Conservation (phyloP, 2,888 invertebrate species). For the Branchellion lobata region DNA sequence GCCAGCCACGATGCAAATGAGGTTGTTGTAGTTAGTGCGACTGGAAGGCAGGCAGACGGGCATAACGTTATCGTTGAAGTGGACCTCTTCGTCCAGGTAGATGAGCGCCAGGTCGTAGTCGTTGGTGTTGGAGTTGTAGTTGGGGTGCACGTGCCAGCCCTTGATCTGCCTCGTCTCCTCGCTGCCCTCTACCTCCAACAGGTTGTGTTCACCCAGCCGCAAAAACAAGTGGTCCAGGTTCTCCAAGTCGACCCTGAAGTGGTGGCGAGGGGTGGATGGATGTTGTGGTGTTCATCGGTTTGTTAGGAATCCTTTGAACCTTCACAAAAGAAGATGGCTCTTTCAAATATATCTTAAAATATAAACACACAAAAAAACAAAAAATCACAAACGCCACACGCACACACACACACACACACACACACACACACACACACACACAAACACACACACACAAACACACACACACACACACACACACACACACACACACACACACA, state of each 20-base stretch:
- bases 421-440: no score
- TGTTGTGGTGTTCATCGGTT: background rate
- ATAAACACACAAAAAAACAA: no score
- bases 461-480: no score
- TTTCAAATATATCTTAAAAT: no score
- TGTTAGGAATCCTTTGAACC: background rate
- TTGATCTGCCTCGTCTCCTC: constrained; percentile 31
- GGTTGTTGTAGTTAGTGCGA: constrained; percentile 10
- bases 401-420: no score
- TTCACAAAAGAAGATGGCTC: no score
- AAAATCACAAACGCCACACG: no score
- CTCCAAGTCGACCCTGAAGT: constrained; percentile 24
- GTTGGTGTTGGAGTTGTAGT: constrained; percentile 41
- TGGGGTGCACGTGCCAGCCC: constrained; percentile 43
- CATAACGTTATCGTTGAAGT: constrained; percentile 43
- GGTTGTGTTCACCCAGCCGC: constrained; percentile 42
- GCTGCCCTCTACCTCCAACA: constrained; percentile 30
- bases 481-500: no score
- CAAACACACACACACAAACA: no score
- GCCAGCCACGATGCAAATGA: constrained; percentile 49
- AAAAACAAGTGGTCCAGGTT: constrained; percentile 24
- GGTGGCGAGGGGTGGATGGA: background rate
- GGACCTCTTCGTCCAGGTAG: constrained; percentile 39
- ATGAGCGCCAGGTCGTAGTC: constrained; percentile 50
- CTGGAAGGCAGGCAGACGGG: constrained; percentile 49